Evolutionary conservation across 2,888 invertebrate species (phyloP).

Genomic region (Hetaerina titia): DNA sequence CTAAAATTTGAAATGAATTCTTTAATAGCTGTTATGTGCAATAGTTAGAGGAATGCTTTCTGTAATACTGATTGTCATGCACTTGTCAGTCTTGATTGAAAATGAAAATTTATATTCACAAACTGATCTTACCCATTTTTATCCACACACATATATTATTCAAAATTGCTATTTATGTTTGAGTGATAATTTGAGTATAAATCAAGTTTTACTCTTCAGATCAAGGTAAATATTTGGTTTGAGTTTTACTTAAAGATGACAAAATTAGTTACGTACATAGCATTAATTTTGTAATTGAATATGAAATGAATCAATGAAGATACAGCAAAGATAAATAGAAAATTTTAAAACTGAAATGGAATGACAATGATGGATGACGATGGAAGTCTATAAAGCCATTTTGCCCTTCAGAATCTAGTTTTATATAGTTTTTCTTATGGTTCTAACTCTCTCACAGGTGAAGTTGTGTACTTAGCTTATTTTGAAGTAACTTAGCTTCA

Average conservation of each 20-base stretch:
- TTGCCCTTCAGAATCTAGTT: too few species aligned
- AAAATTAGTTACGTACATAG: too few species aligned
- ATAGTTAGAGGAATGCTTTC: slow-evolving; percentile 55
- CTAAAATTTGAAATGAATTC: neutral
- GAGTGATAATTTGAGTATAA: neutral
- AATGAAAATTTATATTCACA: neutral
- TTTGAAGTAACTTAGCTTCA: too few species aligned
- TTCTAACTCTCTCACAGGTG: too few species aligned
- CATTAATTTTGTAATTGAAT: too few species aligned
- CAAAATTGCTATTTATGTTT: neutral
- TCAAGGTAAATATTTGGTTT: neutral
- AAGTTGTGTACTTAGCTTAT: too few species aligned
- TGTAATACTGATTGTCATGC: slow-evolving; percentile 16
- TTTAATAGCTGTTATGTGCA: slow-evolving; percentile 21
- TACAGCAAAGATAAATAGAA: too few species aligned
- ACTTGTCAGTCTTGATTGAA: neutral
- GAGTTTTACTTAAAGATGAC: neutral
- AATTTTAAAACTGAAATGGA: too few species aligned
- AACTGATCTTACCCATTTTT: slow-evolving; percentile 9
- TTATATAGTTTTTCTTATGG: too few species aligned
- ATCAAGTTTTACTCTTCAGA: neutral
- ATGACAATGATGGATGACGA: too few species aligned
- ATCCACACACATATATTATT: neutral
- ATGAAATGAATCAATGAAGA: too few species aligned
- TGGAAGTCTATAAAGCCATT: too few species aligned